Percentiles rank a stretch among this genome's conserved stretches.
phyloP scores from a whole-genome alignment of 2,113 vertebrate genomes.

The Pongo pygmaeus region DNA sequence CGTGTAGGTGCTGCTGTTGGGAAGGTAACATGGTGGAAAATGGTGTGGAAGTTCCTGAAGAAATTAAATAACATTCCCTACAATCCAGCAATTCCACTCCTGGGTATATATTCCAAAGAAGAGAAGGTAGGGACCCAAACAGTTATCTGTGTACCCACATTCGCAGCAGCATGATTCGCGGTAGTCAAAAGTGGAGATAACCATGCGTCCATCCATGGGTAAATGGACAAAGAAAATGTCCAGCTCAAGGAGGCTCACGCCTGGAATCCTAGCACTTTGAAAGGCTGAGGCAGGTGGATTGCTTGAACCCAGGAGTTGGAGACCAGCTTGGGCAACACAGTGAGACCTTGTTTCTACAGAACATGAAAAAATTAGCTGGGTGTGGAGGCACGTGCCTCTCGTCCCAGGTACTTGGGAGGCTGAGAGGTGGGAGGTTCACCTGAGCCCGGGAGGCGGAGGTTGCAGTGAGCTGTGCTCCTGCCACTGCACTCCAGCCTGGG shows the following conservation, averaged over 20 bases:
- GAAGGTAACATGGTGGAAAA: neutral
- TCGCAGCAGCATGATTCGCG: neutral
- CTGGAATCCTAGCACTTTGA: neutral
- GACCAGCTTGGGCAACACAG: neutral
- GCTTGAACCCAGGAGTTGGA: neutral
- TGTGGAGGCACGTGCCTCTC: too few species aligned
- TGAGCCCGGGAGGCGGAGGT: too few species aligned
- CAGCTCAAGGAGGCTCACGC: too few species aligned
- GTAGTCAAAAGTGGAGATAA: neutral
- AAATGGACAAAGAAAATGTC: neutral
- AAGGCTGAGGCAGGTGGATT: too few species aligned
- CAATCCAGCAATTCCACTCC: neutral
- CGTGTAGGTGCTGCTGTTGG: rapidly evolving
- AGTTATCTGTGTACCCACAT: neutral
- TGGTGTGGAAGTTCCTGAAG: neutral
- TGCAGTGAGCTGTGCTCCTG: too few species aligned
- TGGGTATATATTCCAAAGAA: too few species aligned
- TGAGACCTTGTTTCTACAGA: neutral
- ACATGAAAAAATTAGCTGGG: too few species aligned
- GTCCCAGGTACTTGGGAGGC: too few species aligned
- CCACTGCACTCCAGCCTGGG: neutral
- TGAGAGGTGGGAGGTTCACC: too few species aligned
- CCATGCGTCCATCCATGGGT: neutral
- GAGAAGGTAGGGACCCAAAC: neutral
- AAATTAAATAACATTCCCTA: neutral